Base-by-base conservation (phyloP, 2,888 invertebrate species). In the Choreutis nemorana region DNA sequence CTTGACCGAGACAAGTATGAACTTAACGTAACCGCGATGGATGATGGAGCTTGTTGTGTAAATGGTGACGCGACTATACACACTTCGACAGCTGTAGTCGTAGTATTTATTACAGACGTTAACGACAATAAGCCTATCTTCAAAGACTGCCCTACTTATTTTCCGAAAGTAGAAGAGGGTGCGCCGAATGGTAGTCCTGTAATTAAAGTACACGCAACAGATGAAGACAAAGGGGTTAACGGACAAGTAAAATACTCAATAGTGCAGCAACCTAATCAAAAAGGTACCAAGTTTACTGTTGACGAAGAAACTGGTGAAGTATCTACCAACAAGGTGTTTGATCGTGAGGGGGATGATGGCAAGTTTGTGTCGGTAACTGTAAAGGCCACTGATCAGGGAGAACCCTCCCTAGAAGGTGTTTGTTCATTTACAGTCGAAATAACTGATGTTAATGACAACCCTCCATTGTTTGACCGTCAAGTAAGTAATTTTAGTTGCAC, bases 351-450 rank as follows among this genome's bases (percentile, higher is more conserved):
- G 1, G 97, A 97, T 48, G 95, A 95, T 61, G 95, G 95, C 5
- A 94, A 95, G 73, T 95, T 95, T 66, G 96, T 96, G 4, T 94
- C 94, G 0, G 94, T 96, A 3, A 97, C 97, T 0, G 94, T 97
- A 0, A 97, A 97, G 73, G 99, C 97, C 3, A 96, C 96, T 1
- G 99, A 99, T 83, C 93, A 97, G 61, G 99, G 97, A n/a, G 94
- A 94, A 62, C 97, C 97, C 1, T 94, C 95, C 0, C 70, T 99
- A 42, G 97, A 97, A 70, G 97, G 97, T 14, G 97, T 97, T 42
- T 99, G 99, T 68, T 97, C 97, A 4, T 98, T 99, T 63, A 96
- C 95, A 9, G 97, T 97, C 26, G 96, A 96, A 81, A 95, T 98
- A 30, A 94, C 94, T 1, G 98, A 98, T 65, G 94, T 96, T 24